Percentiles rank a stretch among this genome's conserved stretches.
phyloP scores from a whole-genome alignment of 64 coral and sea anemone genomes.

The Stylophora pistillata region DNA sequence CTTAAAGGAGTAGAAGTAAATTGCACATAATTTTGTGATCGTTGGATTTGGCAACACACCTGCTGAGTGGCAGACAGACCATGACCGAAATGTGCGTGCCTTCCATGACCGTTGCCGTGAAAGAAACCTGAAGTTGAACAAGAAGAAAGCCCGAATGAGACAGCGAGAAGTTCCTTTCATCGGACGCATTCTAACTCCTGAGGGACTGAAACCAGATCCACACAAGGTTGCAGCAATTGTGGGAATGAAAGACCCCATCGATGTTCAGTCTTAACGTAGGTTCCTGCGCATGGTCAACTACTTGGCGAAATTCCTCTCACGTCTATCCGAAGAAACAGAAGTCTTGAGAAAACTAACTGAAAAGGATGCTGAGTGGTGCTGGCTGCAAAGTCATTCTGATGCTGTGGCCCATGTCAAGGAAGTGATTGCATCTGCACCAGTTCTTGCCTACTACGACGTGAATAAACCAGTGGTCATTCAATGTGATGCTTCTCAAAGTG shows the following conservation, averaged over 20 bases:
- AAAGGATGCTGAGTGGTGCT: constrained; percentile 49
- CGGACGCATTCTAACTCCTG: neutral
- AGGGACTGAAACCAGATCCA: constrained; percentile 7
- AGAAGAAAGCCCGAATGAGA: neutral
- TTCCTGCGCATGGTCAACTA: constrained; percentile 15
- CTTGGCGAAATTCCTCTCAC: constrained; percentile 11
- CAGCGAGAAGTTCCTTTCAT: neutral
- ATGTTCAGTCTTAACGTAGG: too few relatives aligned
- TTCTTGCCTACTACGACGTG: constrained; percentile 22
- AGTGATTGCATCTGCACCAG: constrained; percentile 7
- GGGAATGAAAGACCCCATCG: neutral
- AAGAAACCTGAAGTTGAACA: constrained; percentile 8
- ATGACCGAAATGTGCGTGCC: constrained; percentile 18
- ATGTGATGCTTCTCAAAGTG: constrained; percentile 9
- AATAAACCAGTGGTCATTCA: constrained; percentile 5
- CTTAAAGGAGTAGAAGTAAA: neutral
- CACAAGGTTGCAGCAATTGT: constrained; percentile 19
- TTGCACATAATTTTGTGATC: neutral
- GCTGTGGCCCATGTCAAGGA: constrained; percentile 7
- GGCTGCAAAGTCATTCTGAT: neutral
- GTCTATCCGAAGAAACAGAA: constrained; percentile 22
- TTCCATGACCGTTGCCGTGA: constrained; percentile 7
- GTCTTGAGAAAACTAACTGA: constrained; percentile 33
- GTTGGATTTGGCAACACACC: constrained; percentile 23
- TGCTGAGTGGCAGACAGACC: constrained; percentile 4